These are phyloP conservation scores for Melanotaenia trifasciata DNA, from an alignment of 2,797 vertebrate species.

Conservation along the genomic window DNA sequence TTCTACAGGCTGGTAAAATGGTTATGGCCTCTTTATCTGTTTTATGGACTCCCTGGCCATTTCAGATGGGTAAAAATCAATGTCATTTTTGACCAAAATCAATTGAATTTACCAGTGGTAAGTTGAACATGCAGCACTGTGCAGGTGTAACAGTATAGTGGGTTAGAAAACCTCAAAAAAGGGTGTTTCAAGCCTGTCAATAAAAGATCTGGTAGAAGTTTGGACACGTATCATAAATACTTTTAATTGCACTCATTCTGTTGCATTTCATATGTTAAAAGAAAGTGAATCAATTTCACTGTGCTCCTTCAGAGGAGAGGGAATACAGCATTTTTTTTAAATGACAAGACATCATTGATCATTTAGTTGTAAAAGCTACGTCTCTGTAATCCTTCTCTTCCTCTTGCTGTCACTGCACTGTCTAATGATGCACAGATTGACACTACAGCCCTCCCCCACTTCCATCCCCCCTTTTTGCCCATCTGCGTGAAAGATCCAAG, in stretches of 20 bases:
- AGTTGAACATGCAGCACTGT: slow-evolving; percentile 60
- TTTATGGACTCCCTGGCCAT: slow-evolving; percentile 83
- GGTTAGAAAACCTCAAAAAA: slow-evolving; percentile 43
- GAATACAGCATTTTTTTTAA: slow-evolving; percentile 46
- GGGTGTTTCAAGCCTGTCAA: slow-evolving; percentile 36
- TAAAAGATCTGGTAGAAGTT: slow-evolving; percentile 32
- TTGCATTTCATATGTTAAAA: slow-evolving; percentile 20
- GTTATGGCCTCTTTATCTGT: slow-evolving; percentile 86
- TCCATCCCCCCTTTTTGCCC: slow-evolving; percentile 60
- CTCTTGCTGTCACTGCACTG: slow-evolving; percentile 64
- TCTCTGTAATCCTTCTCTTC: slow-evolving; percentile 78
- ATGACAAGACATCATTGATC: slow-evolving; percentile 71
- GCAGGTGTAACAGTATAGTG: slow-evolving; percentile 38
- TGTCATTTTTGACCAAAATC: slow-evolving; percentile 79
- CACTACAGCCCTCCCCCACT: slow-evolving; percentile 64
- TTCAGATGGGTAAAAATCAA: slow-evolving; percentile 80
- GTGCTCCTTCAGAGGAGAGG: slow-evolving; percentile 47
- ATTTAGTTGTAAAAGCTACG: slow-evolving; percentile 74
- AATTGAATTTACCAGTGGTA: slow-evolving; percentile 77
- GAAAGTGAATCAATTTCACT: slow-evolving; percentile 32
- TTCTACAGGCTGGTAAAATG: slow-evolving; percentile 84
- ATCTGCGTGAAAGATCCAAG: slow-evolving; percentile 79
- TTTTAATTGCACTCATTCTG: slow-evolving; percentile 21
- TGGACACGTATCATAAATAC: not conserved
- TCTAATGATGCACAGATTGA: slow-evolving; percentile 85